Evolutionary conservation across 2,888 invertebrate genomes (phyloP).

Genomic region (Himalopsyche anomala): DNA sequence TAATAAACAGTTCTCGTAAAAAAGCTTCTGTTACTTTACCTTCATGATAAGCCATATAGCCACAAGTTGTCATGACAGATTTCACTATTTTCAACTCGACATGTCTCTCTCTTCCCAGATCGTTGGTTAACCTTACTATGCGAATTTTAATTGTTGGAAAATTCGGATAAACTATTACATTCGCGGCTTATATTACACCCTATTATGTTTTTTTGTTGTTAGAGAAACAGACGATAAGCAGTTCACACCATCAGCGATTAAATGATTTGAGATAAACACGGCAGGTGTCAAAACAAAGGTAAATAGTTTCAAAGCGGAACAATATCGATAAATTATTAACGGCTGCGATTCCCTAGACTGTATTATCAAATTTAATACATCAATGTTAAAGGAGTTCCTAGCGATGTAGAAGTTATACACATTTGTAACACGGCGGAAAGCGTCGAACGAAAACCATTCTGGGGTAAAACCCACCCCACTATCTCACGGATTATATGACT

Average conservation of each 20-base stretch:
- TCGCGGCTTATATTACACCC: too few relatives aligned
- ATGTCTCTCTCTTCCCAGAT: too few relatives aligned
- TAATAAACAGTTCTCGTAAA: too few relatives aligned
- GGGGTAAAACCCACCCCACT: conserved; percentile 19
- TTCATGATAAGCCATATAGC: too few relatives aligned
- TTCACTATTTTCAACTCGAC: too few relatives aligned
- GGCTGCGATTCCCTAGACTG: not conserved
- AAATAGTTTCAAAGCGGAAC: not conserved
- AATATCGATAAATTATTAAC: conserved; percentile 20
- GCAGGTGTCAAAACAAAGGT: not conserved
- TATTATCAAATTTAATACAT: conserved; percentile 32
- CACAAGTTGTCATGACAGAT: too few relatives aligned
- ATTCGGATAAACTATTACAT: too few relatives aligned
- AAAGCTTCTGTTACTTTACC: too few relatives aligned
- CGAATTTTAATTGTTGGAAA: too few relatives aligned
- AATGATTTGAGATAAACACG: not conserved
- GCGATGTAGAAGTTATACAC: conserved; percentile 17
- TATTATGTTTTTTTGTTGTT: not conserved
- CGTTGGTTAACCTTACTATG: too few relatives aligned
- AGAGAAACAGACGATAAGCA: not conserved
- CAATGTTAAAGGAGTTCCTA: not conserved
- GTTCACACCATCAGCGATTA: not conserved
- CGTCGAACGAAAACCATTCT: conserved; percentile 34
- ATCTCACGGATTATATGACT: conserved; percentile 37
- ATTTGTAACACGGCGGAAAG: conserved; percentile 13